phyloP scores from a whole-genome alignment of 2,797 vertebrate genomes.

The Galaxias olidus region DNA sequence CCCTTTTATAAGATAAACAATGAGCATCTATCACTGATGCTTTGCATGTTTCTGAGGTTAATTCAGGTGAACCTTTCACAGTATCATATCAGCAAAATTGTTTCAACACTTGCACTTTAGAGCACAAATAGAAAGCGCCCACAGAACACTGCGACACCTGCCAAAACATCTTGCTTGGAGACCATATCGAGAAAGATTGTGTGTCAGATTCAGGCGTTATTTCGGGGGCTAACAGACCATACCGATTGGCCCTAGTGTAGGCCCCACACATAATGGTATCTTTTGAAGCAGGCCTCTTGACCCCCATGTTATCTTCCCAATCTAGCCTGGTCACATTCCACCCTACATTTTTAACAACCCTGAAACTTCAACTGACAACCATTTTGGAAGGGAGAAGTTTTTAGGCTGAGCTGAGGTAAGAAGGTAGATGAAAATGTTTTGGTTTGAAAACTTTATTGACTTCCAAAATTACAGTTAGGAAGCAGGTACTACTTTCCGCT shows the following conservation, averaged over 20 bases:
- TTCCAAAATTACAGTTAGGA: no score
- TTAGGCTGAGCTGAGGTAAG: slow-evolving; percentile 27
- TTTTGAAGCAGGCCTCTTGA: slow-evolving; percentile 63
- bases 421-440: slow-evolving; percentile 15
- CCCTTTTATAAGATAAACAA: not conserved
- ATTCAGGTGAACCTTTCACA: not conserved
- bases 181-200: not conserved
- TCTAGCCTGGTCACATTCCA: slow-evolving; percentile 80
- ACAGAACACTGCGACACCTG: no score
- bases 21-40: not conserved
- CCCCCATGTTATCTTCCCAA: slow-evolving; percentile 75
- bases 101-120: not conserved
- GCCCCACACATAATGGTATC: slow-evolving; percentile 69
- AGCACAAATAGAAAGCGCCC: not conserved
- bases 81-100: not conserved
- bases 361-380: slow-evolving; percentile 60
- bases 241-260: slow-evolving; percentile 55
- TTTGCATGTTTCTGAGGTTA: not conserved
- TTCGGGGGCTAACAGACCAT: slow-evolving; percentile 59
- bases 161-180: not conserved
- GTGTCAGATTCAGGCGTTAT: slow-evolving; percentile 31
- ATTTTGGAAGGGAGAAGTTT: slow-evolving; percentile 46
- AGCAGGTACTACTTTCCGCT: not conserved
- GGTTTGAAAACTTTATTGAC: slow-evolving; percentile 11
- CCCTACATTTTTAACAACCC: slow-evolving; percentile 60